Base-by-base conservation (phyloP, 2,888 invertebrate species). In the Ormyrus thymus region DNA sequence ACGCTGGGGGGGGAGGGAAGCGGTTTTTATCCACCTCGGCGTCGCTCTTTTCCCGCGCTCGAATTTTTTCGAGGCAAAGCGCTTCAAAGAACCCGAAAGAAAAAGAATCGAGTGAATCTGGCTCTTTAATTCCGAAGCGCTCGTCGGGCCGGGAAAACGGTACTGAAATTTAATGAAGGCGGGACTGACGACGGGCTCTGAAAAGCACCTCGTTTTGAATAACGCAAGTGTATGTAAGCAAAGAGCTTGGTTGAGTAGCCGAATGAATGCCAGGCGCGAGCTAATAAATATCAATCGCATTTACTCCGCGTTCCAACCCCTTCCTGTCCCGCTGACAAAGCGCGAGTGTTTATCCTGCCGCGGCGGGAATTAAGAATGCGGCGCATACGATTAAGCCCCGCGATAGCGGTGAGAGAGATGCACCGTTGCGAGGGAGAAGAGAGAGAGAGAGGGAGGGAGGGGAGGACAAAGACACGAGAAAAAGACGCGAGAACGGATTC, bases 401-500 rank as follows among this genome's bases (percentile, higher is more conserved):
- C 29, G 8, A 7, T 15, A 13, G 10, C 6, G 29, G 15, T 29
- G 11, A 15, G 69, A 66, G 62, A 70, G 68, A 71, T 74, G 77
- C 62, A 80, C 69, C 15, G 79, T 73, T 71, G 69, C 73, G 76
- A 77, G 15, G 73, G 76, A 55, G 72, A 59, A 65, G 68, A 73
- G 58, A 80, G 71, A 69, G 75, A 75, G 72, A 81, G 82, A 82
- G 56, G 58, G 78, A 81, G 78, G 29, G 29, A 81, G 78, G 53
- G 29, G 82, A 78, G 43, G 1, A 13, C 13, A 50, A 48, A n/a
- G 55, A 11, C 81, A 82, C 56, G 56, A 56, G 56, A 81, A 84
- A 84, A 85, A 82, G 83, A 86, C 83, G 73, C 76, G 45, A 73
- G 66, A 77, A 50, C 82, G 79, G 76, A 70, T 59, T 62, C 48